Conservation (phyloP, 1,140 invertebrate genomes). For the Heliconius himera region DNA sequence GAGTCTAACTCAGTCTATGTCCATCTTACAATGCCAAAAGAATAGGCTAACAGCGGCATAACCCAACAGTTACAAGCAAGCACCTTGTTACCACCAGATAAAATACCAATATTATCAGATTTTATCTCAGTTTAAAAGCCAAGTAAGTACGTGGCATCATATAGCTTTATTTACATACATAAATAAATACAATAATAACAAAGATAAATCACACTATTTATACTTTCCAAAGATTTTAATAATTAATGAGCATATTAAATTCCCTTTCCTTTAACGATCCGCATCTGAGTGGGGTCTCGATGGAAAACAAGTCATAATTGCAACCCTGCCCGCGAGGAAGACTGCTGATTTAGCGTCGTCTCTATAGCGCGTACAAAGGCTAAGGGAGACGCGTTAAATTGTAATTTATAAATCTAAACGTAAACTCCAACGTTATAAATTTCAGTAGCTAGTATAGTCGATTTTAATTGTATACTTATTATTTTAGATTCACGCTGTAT, state of each 20-base stretch:
- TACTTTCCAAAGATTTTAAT: constrained; percentile 72
- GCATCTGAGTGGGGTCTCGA: constrained; percentile 53
- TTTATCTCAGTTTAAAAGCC: no score
- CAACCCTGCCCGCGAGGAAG: constrained; percentile 57
- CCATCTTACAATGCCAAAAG: no score
- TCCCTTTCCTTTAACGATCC: constrained; percentile 71
- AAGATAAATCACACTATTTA: neutral
- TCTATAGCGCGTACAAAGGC: constrained; percentile 35
- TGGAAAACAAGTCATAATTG: constrained; percentile 74
- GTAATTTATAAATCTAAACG: constrained; percentile 61
- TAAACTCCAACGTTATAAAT: constrained; percentile 25
- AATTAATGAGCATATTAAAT: constrained; percentile 81
- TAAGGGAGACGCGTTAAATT: constrained; percentile 42
- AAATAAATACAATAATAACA: neutral
- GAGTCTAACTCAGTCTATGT: no score
- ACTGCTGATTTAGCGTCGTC: constrained; percentile 42
- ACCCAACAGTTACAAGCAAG: no score
- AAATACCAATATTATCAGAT: no score
- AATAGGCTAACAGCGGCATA: no score
- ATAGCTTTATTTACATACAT: neutral
- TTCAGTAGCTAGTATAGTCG: neutral
- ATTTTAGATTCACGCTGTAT: no score
- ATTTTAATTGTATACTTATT: neutral
- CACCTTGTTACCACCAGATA: no score
- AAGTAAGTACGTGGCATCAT: neutral